phyloP scores from a whole-genome alignment of 1,140 invertebrate species.

The Sycophila sp. region DNA sequence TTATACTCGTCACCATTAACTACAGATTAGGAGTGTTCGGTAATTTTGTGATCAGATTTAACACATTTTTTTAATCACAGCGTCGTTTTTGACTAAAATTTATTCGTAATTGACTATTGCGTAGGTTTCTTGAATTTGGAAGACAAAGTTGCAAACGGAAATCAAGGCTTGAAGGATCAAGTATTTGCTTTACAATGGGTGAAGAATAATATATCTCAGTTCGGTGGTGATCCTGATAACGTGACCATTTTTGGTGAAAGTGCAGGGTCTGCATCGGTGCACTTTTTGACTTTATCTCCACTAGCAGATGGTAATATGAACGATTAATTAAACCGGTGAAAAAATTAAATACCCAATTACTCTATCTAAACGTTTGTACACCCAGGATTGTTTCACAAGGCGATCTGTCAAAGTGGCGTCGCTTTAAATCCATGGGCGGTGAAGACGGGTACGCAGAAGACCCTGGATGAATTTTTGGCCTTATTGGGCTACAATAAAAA shows the following conservation, averaged over 20 bases:
- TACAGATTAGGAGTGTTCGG: constrained; percentile 72
- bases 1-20: constrained; percentile 70
- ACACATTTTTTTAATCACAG: background rate
- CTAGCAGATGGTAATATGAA: constrained; percentile 51
- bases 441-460: constrained; percentile 44
- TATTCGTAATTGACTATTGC: background rate
- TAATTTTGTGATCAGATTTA: too few relatives aligned
- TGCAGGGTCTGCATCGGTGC: constrained; percentile 57
- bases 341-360: background rate
- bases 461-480: constrained; percentile 57
- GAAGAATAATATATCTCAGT: constrained; percentile 64
- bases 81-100: background rate
- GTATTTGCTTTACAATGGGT: constrained; percentile 68
- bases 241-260: constrained; percentile 66
- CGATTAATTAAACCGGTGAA: background rate
- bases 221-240: constrained; percentile 65
- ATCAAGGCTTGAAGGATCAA: constrained; percentile 57
- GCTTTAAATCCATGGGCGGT: constrained; percentile 79
- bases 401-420: constrained; percentile 79
- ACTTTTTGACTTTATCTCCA: constrained; percentile 59
- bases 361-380: constrained; percentile 6
- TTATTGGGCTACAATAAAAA: constrained; percentile 46
- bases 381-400: constrained; percentile 75
- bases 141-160: constrained; percentile 49
- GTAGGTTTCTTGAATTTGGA: constrained; percentile 56